Base-by-base conservation (phyloP, 1,140 invertebrate species). In the Tenebrio molitor region DNA sequence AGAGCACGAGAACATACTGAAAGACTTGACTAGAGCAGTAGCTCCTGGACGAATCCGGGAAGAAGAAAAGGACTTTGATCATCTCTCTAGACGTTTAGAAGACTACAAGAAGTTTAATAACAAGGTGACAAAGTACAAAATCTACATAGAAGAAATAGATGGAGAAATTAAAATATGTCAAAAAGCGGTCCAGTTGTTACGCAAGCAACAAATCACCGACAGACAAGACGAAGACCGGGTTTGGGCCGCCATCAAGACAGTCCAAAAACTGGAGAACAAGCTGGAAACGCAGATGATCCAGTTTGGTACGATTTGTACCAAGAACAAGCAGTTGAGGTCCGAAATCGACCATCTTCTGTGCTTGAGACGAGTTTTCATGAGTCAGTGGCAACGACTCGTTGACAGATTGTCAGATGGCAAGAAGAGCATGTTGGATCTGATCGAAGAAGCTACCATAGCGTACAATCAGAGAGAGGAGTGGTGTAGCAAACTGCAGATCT, bases 401-500 rank as follows among this genome's bases (percentile, higher is more conserved):
- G 89, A 89, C 2, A 89, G 92, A 68, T 84, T 95, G 16, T 89
- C 89, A 76, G 86, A 88, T n/a, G 91, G 91, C 2, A 93, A 93
- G 75, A 88, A 89, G 25, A 86, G 93, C 67, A 94, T 95, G 77
- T 87, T 91, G 73, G 93, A 95, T 76, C 84, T 95, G 12, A 93
- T 96, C 62, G 94, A 96, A 74, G 90, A 93, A 78, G 92, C 94
- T 0, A 96, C 93, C 1, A 84, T 91, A 23, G 91, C 94, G 0
- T 96, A 95, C 81, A 94, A 96, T 85, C 91, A 94, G 80, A 87
- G 95, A 1, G 94, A 96, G 80, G 94, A 95, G 78, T 90, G 93
- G 77, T 91, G 95, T 78, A 89, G 89, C 41, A 95, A 95, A 82
- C 87, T 96, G 65, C 89, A 93, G 34, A 87, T 90, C 0, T 84